Evolutionary conservation across 1,140 invertebrate species (phyloP).

Genomic region (Drosophila prosaltans): DNA sequence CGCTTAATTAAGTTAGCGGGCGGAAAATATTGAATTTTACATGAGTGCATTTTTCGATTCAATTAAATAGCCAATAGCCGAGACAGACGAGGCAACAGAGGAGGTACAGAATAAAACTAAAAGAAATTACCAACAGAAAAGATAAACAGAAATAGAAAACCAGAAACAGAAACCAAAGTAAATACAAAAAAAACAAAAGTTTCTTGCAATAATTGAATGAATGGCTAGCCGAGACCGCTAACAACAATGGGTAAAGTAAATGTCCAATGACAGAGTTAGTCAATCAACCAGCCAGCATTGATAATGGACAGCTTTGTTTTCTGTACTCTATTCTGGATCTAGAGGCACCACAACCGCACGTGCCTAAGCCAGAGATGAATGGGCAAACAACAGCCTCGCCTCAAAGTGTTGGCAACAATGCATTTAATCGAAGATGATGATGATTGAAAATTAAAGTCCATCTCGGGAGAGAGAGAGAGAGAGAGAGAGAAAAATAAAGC

Average conservation of each 20-base stretch:
- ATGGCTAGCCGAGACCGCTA: background rate
- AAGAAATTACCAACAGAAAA: constrained; percentile 1
- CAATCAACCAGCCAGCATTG: constrained; percentile 25
- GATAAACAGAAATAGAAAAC: background rate
- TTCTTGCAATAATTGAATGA: constrained; percentile 20
- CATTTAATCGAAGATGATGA: constrained; percentile 2
- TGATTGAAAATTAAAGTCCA: background rate
- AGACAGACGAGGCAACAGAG: too few relatives aligned
- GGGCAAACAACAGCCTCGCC: background rate
- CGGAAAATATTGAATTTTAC: constrained; percentile 76
- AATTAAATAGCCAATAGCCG: constrained; percentile 44
- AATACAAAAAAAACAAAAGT: constrained; percentile 1
- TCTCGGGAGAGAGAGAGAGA: too few relatives aligned
- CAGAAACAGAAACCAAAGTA: background rate
- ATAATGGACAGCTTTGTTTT: constrained; percentile 8
- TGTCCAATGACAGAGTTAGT: constrained; percentile 29
- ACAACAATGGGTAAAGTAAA: constrained; percentile 22
- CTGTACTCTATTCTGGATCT: background rate
- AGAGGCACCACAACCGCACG: constrained; percentile 18
- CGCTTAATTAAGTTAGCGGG: constrained; percentile 69
- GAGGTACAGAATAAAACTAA: background rate
- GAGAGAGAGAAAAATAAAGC: too few relatives aligned
- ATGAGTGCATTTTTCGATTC: constrained; percentile 74
- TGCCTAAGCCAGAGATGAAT: constrained; percentile 18
- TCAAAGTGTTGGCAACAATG: constrained; percentile 12